Conservation (phyloP, 2,797 vertebrate species). For the Megaceryle alcyon region DNA sequence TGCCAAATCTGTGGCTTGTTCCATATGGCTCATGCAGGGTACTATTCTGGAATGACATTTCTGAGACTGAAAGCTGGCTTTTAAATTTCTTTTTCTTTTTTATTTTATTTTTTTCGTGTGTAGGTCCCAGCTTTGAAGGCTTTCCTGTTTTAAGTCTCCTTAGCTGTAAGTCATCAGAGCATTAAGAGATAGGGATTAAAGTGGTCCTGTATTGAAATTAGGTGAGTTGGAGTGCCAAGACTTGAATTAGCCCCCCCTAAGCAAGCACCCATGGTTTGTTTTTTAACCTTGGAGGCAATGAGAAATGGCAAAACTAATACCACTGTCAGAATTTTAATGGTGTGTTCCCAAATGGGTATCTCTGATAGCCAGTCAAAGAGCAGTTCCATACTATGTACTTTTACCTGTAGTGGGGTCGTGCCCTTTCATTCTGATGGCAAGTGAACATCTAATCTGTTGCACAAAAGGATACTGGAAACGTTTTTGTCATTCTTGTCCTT, state of each 20-base stretch:
- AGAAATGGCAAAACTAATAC: not conserved
- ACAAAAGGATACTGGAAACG: not conserved
- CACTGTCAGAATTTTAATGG: not conserved
- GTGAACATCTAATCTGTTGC: not conserved
- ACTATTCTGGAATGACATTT: not conserved
- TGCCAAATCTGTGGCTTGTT: not conserved
- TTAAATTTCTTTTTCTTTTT: not conserved
- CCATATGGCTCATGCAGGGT: slow-evolving; percentile 30
- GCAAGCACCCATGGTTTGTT: not conserved
- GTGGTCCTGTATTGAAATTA: not conserved
- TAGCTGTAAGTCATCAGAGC: not conserved
- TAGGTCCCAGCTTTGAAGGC: not conserved
- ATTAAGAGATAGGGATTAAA: not conserved
- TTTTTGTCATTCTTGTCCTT: slow-evolving; percentile 39
- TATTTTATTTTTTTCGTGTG: not conserved
- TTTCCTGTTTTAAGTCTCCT: not conserved
- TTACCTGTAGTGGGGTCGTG: not conserved
- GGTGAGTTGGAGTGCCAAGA: not conserved
- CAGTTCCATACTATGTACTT: not conserved
- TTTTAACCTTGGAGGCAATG: not conserved
- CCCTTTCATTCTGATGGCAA: slow-evolving; percentile 3
- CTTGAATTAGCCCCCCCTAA: not conserved
- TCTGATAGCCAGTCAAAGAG: not conserved
- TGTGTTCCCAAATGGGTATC: not conserved
- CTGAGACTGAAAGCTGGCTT: not conserved